Conservation (phyloP, 2,888 invertebrate species). For the Rhimphoctona megacephalus region DNA sequence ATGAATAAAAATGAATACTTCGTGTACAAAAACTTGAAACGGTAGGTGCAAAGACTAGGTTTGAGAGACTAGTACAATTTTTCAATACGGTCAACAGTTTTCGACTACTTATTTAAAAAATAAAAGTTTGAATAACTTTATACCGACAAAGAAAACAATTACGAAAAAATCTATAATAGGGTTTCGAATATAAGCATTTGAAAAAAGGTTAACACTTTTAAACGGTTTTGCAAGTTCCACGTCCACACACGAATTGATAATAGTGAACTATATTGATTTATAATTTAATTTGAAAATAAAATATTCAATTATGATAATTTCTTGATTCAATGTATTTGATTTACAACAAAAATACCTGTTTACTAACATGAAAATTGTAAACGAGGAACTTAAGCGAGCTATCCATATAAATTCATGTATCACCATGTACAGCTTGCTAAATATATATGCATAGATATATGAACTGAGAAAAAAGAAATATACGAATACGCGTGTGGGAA, state of each 20-base stretch:
- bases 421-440: not conserved
- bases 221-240: too few relatives aligned
- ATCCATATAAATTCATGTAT: not conserved
- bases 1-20: too few relatives aligned
- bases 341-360: not conserved
- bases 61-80: too few relatives aligned
- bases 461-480: not conserved
- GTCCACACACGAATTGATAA: not conserved
- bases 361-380: not conserved
- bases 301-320: not conserved
- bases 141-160: not conserved
- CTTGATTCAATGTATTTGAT: not conserved
- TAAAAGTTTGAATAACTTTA: not conserved
- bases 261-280: not conserved
- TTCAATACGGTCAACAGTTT: too few relatives aligned
- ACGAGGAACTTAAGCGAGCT: not conserved
- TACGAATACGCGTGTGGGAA: constrained; percentile 36
- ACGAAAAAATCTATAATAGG: too few relatives aligned
- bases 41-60: too few relatives aligned
- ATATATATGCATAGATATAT: not conserved
- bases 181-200: too few relatives aligned
- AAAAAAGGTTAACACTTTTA: too few relatives aligned
- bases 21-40: too few relatives aligned
- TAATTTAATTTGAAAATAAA: not conserved
- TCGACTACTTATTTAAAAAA: not conserved